Conservation (phyloP, 2,888 invertebrate species). For the Agriopis marginaria region DNA sequence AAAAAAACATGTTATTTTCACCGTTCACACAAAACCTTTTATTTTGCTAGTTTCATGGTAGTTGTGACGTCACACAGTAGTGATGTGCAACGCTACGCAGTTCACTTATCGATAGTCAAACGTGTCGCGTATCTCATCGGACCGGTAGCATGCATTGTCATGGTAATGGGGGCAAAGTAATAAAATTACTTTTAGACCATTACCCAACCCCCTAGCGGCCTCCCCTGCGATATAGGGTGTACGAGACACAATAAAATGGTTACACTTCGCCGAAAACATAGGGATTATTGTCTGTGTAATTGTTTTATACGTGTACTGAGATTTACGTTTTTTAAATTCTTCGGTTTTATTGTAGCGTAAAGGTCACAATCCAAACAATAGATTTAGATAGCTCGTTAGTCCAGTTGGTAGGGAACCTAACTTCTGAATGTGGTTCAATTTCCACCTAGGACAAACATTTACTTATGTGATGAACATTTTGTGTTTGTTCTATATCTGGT, state of each 20-base stretch:
- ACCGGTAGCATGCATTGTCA: conserved; percentile 83
- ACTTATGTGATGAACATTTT: too few species aligned
- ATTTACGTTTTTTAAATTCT: conserved; percentile 34
- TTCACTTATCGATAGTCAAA: conserved; percentile 56
- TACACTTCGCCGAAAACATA: conserved; percentile 74
- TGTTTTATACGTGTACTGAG: conserved; percentile 64
- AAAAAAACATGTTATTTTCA: too few species aligned
- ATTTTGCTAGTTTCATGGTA: background rate
- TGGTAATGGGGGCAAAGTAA: conserved; percentile 86
- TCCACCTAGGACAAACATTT: too few species aligned
- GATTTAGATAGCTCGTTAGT: too few species aligned
- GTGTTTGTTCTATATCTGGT: too few species aligned
- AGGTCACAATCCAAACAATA: too few species aligned
- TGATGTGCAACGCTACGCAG: conserved; percentile 46
- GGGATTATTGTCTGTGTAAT: conserved; percentile 76
- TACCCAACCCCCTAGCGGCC: conserved; percentile 76
- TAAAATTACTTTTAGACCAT: conserved; percentile 86
- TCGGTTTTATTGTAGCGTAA: conserved; percentile 11
- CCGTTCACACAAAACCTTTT: too few species aligned
- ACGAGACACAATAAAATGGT: conserved; percentile 73
- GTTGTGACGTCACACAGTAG: conserved; percentile 32
- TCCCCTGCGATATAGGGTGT: conserved; percentile 76
- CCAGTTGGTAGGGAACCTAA: too few species aligned
- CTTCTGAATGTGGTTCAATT: too few species aligned
- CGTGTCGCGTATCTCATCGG: conserved; percentile 69